Evolutionary conservation across 2,888 invertebrate species (phyloP).

Genomic region (Trichopria drosophilae): DNA sequence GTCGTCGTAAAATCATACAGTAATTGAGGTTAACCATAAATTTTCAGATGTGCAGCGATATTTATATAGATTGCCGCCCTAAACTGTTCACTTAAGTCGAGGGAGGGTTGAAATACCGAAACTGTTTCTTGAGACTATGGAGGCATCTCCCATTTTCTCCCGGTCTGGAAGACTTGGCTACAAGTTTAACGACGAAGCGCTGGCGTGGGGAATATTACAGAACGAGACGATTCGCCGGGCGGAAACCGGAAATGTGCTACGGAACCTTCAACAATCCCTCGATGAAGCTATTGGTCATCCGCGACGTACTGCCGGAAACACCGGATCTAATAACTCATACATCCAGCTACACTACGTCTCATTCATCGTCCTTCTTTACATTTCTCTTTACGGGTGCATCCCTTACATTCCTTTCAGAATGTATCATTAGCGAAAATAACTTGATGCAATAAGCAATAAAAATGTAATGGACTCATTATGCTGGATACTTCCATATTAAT

Average conservation of each 20-base stretch:
- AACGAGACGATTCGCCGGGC: constrained; percentile 49
- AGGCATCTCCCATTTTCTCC: too few species aligned
- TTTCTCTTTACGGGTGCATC: not conserved
- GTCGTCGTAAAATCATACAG: too few species aligned
- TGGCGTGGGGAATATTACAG: constrained; percentile 39
- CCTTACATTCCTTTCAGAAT: not conserved
- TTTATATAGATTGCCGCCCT: not conserved
- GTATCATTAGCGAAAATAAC: too few species aligned
- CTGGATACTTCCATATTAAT: too few species aligned
- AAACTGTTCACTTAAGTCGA: not conserved
- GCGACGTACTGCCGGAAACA: constrained; percentile 57
- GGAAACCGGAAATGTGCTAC: constrained; percentile 61
- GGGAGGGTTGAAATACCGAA: too few species aligned
- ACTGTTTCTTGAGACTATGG: too few species aligned
- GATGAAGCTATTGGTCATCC: constrained; percentile 60
- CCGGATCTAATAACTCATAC: constrained; percentile 59
- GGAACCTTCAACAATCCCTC: constrained; percentile 60
- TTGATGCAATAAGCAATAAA: too few species aligned
- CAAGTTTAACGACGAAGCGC: too few species aligned
- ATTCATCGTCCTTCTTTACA: constrained; percentile 28
- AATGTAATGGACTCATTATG: too few species aligned
- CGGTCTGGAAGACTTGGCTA: too few species aligned
- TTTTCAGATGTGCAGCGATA: not conserved
- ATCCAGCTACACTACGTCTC: constrained; percentile 43
- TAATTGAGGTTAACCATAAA: too few species aligned